A percentile compares a stretch with the other conserved stretches of the same genome.
Conservation (phyloP, 2,113 vertebrate genomes). For the Pterophyllum scalare region DNA sequence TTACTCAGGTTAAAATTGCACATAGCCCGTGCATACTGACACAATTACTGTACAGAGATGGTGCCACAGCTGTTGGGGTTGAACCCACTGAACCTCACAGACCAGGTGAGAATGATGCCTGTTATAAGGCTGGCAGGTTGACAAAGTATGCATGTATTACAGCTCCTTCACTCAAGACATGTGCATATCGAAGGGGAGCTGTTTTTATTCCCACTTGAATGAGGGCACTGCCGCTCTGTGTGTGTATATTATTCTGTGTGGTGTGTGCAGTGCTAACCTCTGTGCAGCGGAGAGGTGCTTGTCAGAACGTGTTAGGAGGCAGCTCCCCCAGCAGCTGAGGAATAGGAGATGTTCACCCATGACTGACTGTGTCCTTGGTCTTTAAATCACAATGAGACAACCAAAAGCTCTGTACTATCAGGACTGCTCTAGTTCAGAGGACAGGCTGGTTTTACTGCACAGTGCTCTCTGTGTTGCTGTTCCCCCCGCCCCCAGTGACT, state of each 20-base stretch:
- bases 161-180: neutral
- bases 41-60: conserved; percentile 26
- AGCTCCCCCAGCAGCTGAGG: conserved; percentile 18
- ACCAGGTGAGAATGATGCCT: conserved; percentile 16
- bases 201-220: conserved; percentile 29
- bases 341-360: conserved; percentile 26
- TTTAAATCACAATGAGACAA: conserved; percentile 59
- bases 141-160: neutral
- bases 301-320: conserved; percentile 53
- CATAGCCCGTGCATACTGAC: conserved; percentile 5
- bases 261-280: neutral
- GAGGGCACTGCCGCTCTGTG: conserved; percentile 19
- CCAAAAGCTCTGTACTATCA: conserved; percentile 48
- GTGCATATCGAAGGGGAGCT: neutral
- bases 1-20: neutral
- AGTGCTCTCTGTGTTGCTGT: neutral
- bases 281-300: conserved; percentile 21
- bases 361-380: conserved; percentile 34
- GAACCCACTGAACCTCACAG: conserved; percentile 50
- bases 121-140: neutral
- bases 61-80: neutral
- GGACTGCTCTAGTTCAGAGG: neutral
- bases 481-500: neutral
- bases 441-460: conserved; percentile 8
- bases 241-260: neutral